phyloP scores from a whole-genome alignment of 2,113 vertebrate genomes.

The Equus przewalskii region DNA sequence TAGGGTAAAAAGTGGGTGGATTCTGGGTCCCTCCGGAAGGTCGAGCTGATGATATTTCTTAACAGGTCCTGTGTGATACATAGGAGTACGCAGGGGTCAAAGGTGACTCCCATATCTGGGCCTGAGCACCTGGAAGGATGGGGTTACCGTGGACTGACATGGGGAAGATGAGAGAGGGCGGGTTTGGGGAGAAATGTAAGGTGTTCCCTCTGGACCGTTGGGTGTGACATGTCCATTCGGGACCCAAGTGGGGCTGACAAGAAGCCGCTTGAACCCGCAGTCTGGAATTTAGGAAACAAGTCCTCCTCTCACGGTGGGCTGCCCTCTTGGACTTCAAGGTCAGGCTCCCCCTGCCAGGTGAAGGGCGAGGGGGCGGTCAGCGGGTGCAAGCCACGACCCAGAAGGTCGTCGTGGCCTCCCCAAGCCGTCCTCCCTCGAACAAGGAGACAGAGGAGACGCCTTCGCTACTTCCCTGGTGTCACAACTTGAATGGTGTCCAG shows the following conservation, averaged over 20 bases:
- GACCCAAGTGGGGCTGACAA: background rate
- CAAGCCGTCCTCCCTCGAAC: background rate
- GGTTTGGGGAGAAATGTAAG: background rate
- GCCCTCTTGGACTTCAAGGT: background rate
- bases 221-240: background rate
- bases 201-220: background rate
- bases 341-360: background rate
- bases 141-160: background rate
- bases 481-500: background rate
- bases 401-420: background rate
- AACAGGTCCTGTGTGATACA: background rate
- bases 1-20: background rate
- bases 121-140: background rate
- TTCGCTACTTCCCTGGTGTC: background rate
- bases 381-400: background rate
- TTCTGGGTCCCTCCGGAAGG: background rate
- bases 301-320: background rate
- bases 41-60: background rate
- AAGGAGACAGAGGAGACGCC: background rate
- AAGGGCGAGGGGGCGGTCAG: background rate
- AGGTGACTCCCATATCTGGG: background rate
- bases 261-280: background rate
- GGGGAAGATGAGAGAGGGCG: background rate
- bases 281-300: background rate
- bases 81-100: fast-evolving